Base-by-base conservation (phyloP, 1,140 invertebrate species). In the Leptoteleia sp. region DNA sequence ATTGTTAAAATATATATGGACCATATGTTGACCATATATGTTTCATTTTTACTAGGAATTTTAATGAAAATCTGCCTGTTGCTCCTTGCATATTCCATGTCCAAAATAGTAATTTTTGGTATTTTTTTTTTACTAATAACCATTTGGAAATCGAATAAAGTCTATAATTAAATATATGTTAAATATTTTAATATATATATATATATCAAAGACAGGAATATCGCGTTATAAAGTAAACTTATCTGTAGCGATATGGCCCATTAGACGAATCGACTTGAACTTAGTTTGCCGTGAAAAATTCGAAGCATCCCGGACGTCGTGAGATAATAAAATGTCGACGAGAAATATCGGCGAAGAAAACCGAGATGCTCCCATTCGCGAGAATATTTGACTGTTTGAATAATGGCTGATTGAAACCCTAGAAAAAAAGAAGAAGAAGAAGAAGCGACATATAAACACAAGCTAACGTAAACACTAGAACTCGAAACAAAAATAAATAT, bases 141-240 rank as follows among this genome's bases (percentile, higher is more conserved):
- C n/a, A n/a, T n/a, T n/a, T n/a, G n/a, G n/a, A n/a, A n/a, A n/a
- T n/a, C n/a, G n/a, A n/a, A n/a, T n/a, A n/a, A n/a, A n/a, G n/a
- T n/a, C n/a, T n/a, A n/a, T n/a, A n/a, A n/a, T n/a, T n/a, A n/a
- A n/a, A n/a, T n/a, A n/a, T n/a, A n/a, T n/a, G n/a, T n/a, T n/a
- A n/a, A n/a, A n/a, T n/a, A n/a, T n/a, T n/a, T n/a, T n/a, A n/a
- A n/a, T n/a, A n/a, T n/a, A n/a, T n/a, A n/a, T n/a, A n/a, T n/a
- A n/a, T n/a, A n/a, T n/a, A n/a, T n/a, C 47, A 22, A 33, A 65
- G 52, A 52, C 42, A 64, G 50, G 50, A 64, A 38, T 43, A 65
- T 43, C 43, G 31, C 1, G 35, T 54, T 65, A 25, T 42, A 54
- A 52, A 65, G 37, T 52, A 43, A 54, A 54, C 45, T 31, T 38